Conservation (phyloP, 2,797 vertebrate species). For the Premnoplex brunnescens region DNA sequence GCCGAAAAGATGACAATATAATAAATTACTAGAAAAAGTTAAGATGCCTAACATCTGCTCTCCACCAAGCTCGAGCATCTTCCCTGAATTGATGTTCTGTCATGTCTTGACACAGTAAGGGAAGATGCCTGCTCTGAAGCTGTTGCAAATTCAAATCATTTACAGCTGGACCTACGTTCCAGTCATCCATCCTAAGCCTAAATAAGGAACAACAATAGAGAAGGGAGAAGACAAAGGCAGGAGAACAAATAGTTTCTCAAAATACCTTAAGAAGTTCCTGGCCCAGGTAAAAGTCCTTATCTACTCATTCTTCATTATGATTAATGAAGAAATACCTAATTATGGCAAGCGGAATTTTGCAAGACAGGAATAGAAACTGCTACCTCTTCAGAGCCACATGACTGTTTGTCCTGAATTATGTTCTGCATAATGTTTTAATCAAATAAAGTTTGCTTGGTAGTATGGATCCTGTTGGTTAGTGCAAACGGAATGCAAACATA, state of each 20-base stretch:
- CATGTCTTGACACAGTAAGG: background rate
- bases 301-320: background rate
- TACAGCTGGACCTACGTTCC: background rate
- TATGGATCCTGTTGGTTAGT: background rate
- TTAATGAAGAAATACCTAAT: conserved; percentile 18
- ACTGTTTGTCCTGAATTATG: background rate
- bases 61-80: background rate
- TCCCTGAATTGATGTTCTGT: conserved; percentile 20
- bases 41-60: conserved; percentile 46
- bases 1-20: conserved; percentile 25
- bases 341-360: background rate
- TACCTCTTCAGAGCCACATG: background rate
- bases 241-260: background rate
- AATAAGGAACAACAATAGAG: background rate
- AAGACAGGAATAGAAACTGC: conserved; percentile 20
- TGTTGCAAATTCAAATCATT: background rate
- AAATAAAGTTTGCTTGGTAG: background rate
- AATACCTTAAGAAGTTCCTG: background rate
- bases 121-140: conserved; percentile 12
- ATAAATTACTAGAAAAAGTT: conserved; percentile 45
- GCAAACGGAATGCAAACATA: background rate
- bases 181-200: background rate
- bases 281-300: background rate
- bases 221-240: background rate
- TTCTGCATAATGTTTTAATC: conserved; percentile 8